These are phyloP conservation scores for Daphoenositta chrysoptera DNA, from an alignment of 2,113 vertebrate species.

Conservation along the genomic window DNA sequence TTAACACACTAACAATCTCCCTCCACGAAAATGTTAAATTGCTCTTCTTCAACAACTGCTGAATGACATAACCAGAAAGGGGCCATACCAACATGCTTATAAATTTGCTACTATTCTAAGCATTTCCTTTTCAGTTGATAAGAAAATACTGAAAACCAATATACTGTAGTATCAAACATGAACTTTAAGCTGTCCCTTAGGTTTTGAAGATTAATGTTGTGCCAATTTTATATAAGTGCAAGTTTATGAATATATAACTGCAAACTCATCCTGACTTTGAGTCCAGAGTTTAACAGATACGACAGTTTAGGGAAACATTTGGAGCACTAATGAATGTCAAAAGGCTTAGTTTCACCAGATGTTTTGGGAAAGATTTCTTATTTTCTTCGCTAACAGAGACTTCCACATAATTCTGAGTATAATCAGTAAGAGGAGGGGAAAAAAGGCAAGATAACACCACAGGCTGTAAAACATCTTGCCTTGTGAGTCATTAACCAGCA, in stretches of 20 bases:
- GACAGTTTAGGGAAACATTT: neutral
- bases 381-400: neutral
- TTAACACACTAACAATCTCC: slow-evolving; percentile 45
- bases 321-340: neutral
- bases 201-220: neutral
- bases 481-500: neutral
- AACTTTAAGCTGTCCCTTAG: neutral
- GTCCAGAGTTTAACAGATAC: neutral
- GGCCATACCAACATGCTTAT: neutral
- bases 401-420: neutral
- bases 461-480: neutral
- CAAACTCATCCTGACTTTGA: neutral
- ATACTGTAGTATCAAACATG: neutral
- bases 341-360: neutral
- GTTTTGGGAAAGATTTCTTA: neutral
- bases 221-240: neutral
- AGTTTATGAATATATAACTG: neutral
- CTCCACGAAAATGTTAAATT: slow-evolving; percentile 54
- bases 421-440: neutral
- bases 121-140: slow-evolving; percentile 11
- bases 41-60: slow-evolving; percentile 20
- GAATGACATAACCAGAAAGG: slow-evolving; percentile 30
- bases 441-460: neutral
- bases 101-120: neutral
- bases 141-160: neutral